Conservation (phyloP, 2,888 invertebrate species). For the Harpagoxenus sublaevis region DNA sequence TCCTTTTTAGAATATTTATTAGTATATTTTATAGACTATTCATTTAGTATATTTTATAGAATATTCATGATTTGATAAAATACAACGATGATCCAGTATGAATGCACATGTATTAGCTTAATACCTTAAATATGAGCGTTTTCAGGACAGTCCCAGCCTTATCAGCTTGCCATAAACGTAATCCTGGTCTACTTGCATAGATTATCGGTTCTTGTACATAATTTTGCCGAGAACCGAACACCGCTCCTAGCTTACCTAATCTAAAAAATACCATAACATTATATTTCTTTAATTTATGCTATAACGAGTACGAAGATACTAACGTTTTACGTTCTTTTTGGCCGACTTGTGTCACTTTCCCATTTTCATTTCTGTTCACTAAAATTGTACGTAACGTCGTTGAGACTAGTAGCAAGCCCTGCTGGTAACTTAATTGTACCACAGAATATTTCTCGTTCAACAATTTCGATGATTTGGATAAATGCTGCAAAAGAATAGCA, state of each 20-base stretch:
- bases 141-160: conserved; percentile 92
- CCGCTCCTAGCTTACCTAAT: conserved; percentile 90
- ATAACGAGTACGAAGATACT: conserved; percentile 27
- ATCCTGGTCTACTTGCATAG: conserved; percentile 93
- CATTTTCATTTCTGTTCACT: conserved; percentile 90
- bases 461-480: conserved; percentile 94
- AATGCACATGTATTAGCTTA: conserved; percentile 23
- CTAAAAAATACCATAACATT: conserved; percentile 79
- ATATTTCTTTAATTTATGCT: background rate
- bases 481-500: conserved; percentile 88
- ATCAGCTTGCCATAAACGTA: conserved; percentile 94
- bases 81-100: background rate
- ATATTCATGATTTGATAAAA: conserved; percentile 38
- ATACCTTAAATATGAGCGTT: conserved; percentile 94
- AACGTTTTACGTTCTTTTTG: conserved; percentile 95
- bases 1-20: conserved; percentile 75
- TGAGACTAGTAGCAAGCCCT: conserved; percentile 92
- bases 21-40: conserved; percentile 3
- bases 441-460: conserved; percentile 94
- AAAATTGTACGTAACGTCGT: conserved; percentile 94
- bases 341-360: conserved; percentile 93
- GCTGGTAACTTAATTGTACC: conserved; percentile 93
- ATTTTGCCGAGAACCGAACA: conserved; percentile 88
- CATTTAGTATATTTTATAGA: background rate
- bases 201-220: conserved; percentile 88